Base-by-base conservation (phyloP, 2,888 invertebrate genomes). In the Scaptomyza polygonia region DNA sequence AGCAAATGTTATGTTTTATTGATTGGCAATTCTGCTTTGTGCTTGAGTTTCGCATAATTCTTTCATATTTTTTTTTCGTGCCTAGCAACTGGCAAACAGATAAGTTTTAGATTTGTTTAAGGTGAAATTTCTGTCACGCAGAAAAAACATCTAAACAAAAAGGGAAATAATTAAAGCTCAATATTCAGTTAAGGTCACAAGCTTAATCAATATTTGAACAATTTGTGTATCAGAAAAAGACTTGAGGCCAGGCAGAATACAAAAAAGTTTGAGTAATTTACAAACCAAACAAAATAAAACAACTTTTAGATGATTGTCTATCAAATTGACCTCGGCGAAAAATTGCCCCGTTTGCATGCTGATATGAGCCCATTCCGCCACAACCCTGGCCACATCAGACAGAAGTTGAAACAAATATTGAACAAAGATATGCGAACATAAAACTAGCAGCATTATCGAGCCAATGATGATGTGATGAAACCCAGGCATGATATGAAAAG, bases 381-480 rank as follows among this genome's bases (percentile, higher is more conserved):
- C 48, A n/a, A 9, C 25, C 27, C 6, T 18, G 16, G 27, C 14
- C 67, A 49, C 47, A 12, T 8, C 8, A 18, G 3, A 2, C 8
- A 39, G 9, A 62, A 65, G 62, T 77, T 69, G 42, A 40, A 40
- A 51, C 67, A 69, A 67, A 67, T 71, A 68, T 66, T 70, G 65
- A 59, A n/a, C n/a, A 59, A 61, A 76, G 72, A 86, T 76, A 88
- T 74, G 61, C 67, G 64, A 65, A 58, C 67, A 77, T 79, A 85
- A 86, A 82, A 81, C 84, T 68, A 71, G 72, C 82, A 62, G 87
- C 82, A 87, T 87, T 84, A 85, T 83, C 86, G 78, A 81, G 66
- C 68, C 80, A 79, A 88, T 89, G 88, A 89, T 89, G 85, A 88
- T 88, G 79, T 85, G 88, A 88, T 89, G 89, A 87, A 85, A 74